phyloP scores from a whole-genome alignment of 2,888 invertebrate genomes.

The Cantharis rustica region DNA sequence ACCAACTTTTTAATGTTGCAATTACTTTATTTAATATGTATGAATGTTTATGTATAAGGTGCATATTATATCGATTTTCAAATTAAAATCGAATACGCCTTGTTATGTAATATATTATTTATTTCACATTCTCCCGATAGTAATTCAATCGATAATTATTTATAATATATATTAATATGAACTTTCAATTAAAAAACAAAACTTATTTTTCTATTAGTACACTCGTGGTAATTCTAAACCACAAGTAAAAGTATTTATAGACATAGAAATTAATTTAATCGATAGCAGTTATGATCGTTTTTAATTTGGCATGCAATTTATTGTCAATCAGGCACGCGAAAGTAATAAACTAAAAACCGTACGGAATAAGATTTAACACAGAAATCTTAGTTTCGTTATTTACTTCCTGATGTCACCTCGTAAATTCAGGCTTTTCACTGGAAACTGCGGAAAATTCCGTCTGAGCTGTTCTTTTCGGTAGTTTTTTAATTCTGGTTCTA shows the following conservation, averaged over 20 bases:
- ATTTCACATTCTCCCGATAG: background rate
- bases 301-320: background rate
- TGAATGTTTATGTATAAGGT: slow-evolving; percentile 6
- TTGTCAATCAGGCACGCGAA: background rate
- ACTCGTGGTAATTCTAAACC: background rate
- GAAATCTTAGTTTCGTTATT: background rate
- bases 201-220: background rate
- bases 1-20: slow-evolving; percentile 7
- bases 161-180: background rate
- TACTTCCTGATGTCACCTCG: background rate
- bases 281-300: background rate
- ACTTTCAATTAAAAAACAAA: background rate
- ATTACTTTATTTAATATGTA: slow-evolving; percentile 13
- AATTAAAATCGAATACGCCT: background rate
- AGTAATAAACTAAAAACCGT: background rate
- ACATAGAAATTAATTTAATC: background rate
- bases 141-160: background rate
- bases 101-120: background rate
- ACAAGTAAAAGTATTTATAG: background rate
- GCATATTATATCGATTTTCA: background rate
- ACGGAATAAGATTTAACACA: background rate
- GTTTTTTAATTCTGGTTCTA: too few species aligned
- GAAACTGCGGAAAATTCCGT: too few species aligned
- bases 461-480: too few species aligned
- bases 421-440: background rate